Evolutionary conservation across 2,888 invertebrate genomes (phyloP), one percentile per base, ranked within the genome.

Genomic region (Adela reaumurella): DNA sequence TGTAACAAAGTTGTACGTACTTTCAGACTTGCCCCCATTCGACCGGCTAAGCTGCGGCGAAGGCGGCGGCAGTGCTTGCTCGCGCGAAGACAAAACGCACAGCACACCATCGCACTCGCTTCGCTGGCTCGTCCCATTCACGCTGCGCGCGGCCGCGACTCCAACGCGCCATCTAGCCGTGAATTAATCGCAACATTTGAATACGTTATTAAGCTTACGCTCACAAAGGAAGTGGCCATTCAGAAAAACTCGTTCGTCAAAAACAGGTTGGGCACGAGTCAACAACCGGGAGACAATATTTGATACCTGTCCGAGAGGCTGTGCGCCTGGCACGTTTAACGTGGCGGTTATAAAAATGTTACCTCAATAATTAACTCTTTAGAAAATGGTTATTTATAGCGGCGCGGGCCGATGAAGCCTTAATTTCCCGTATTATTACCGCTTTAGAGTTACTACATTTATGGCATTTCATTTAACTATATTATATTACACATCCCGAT

Each of bases 141-240:
- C 35, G 3, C 6, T 8, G 14, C 35, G 24, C 24, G 24, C 24
- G 24, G n/a, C 24, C 24, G 24, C 24, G 24, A 8, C 24, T 8
- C 5, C 35, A 65, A 67, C 67, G 67, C 64, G 73, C 73, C 72
- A 76, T 70, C 72, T 42, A 73, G 69, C 76, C 65, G 76, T 77
- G 78, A 77, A 78, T 78, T 78, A 77, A 78, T 78, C 74, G 78
- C 78, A 74, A 77, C 76, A 74, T 78, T 77, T 74, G 74, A 78
- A 77, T 77, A 74, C 35, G 14, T 35, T 35, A 35, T 35, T 35
- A 35, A 73, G 74, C 76, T 74, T 73, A 74, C 73, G 68, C 73
- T 71, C 59, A 74, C 74, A 74, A 74, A 76, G 73, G 77, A 76
- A 76, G 73, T 74, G 69, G 67, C 74, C 77, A 76, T 77, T 77